Base-by-base conservation (phyloP, 2,113 vertebrate genomes). In the Ceyx margarethae region DNA sequence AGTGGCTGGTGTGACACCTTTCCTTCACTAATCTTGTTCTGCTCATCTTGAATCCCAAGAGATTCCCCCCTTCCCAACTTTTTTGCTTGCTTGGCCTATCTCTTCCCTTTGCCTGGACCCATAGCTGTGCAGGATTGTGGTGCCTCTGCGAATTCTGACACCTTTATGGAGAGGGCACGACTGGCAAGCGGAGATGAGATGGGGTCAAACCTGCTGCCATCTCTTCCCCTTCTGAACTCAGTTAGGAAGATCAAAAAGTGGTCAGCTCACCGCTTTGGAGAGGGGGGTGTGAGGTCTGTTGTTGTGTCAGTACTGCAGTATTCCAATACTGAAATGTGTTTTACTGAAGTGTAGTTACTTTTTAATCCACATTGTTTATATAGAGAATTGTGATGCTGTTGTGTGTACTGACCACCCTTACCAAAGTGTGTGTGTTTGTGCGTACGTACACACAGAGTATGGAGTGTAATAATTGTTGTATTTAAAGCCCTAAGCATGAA, bases 51-150 rank as follows among this genome's bases (percentile, higher is more conserved):
- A 57, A 19, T 11, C 56, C 29, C 46, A 42, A 10, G 67, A 22
- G 29, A 8, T 2, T 3, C 15, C 15, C 37, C 4, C 14, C 20
- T 9, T 28, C 33, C 3, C 3, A 4, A 13, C 48, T 22, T 7
- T 78, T 42, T 65, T 57, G n/a, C 61, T 43, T 61, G 35, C n/a
- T 78, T 81, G 64, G 22, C 40, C 7, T 17, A 11, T 66, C 37
- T 54, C 31, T 51, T 33, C 28, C 3, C 1, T 43, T 14, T 18
- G 13, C 10, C 3, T 13, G 2, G 68, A 65, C 42, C 40, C 37
- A 1, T 15, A 80, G 64, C 31, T 0, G 2, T 45, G 56, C 33
- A 29, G 78, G 48, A 19, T 81, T 0, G 1, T 53, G 78, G 48
- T 81, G 71, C 37, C 19, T 0, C 1, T 21, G 51, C 76, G 74